phyloP scores from a whole-genome alignment of 2,888 invertebrate species.

The Glaucopsyche alexis region DNA sequence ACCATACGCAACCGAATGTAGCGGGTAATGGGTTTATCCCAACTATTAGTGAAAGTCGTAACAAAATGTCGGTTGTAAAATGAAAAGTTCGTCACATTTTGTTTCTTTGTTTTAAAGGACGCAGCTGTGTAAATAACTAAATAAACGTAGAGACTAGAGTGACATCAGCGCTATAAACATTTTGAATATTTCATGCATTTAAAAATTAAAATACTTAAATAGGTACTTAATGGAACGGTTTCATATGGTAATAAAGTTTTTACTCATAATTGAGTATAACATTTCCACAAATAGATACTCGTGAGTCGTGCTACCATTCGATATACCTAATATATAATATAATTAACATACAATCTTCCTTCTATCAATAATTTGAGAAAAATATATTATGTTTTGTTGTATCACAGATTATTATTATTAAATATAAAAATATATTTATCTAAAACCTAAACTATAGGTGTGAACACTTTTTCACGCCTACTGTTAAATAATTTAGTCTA shows the following conservation, averaged over 20 bases:
- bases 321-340: too few relatives aligned
- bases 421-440: background rate
- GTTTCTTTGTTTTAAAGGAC: constrained; percentile 66
- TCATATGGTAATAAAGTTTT: constrained; percentile 13
- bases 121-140: constrained; percentile 66
- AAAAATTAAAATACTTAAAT: constrained; percentile 9
- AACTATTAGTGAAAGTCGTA: constrained; percentile 44
- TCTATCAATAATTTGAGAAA: too few relatives aligned
- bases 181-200: constrained; percentile 30
- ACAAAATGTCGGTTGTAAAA: constrained; percentile 37
- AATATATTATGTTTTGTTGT: too few relatives aligned
- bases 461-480: constrained; percentile 45
- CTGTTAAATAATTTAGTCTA: constrained; percentile 44
- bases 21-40: constrained; percentile 36
- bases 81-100: constrained; percentile 45
- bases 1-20: constrained; percentile 42
- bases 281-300: background rate
- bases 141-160: constrained; percentile 44
- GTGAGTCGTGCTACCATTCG: background rate
- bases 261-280: background rate
- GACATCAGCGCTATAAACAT: constrained; percentile 55
- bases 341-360: too few relatives aligned
- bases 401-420: too few relatives aligned
- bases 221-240: constrained; percentile 8
- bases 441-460: constrained; percentile 1